Evolutionary conservation across 1,140 invertebrate genomes (phyloP).

Genomic region (Saccostrea cuccullata): DNA sequence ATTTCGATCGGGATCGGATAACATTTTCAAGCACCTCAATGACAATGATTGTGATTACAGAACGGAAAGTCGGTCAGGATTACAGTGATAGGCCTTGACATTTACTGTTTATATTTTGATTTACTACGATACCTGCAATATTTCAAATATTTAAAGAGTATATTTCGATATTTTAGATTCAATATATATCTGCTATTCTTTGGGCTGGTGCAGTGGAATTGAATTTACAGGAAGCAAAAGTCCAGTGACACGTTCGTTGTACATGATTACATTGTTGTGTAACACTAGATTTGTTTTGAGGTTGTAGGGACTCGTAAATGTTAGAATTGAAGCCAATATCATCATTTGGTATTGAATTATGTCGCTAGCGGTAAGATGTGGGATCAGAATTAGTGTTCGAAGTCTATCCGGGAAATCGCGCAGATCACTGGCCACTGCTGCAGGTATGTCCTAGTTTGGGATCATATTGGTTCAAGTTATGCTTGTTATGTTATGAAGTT

Average conservation of each 20-base stretch:
- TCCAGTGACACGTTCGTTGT: background rate
- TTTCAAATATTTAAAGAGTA: background rate
- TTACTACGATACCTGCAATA: background rate
- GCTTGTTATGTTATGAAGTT: background rate
- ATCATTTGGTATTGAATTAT: slow-evolving; percentile 23
- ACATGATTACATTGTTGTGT: slow-evolving; percentile 15
- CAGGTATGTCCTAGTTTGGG: background rate
- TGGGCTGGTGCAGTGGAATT: background rate
- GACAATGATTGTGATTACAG: background rate
- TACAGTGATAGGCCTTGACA: background rate
- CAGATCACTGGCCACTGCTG: background rate
- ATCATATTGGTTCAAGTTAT: background rate
- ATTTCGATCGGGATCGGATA: slow-evolving; percentile 6
- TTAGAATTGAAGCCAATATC: background rate
- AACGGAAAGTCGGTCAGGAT: background rate
- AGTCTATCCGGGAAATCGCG: background rate
- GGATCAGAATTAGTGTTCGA: slow-evolving; percentile 12
- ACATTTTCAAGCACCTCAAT: background rate
- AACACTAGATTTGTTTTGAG: slow-evolving; percentile 16
- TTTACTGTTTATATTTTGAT: slow-evolving; percentile 33
- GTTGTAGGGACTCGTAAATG: background rate
- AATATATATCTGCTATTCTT: background rate
- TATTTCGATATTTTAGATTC: background rate
- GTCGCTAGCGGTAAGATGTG: slow-evolving; percentile 21
- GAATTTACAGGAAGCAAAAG: background rate